Evolutionary conservation across 2,797 vertebrate genomes (phyloP), one percentile per base, ranked within the genome.

Genomic region (Telmatherina bonti): DNA sequence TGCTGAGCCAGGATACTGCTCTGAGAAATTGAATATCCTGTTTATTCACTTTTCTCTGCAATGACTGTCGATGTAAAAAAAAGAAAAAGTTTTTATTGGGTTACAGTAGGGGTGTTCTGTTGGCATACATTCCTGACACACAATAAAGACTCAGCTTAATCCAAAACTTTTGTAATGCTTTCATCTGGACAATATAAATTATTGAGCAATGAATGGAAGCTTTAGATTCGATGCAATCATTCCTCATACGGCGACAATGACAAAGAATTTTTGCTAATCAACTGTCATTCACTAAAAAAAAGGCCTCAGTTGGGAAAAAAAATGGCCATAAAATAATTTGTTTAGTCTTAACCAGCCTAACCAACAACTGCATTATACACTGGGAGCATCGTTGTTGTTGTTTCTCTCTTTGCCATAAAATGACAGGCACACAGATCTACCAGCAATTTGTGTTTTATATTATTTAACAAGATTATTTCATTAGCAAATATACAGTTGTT

Each of bases 1-100:
- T 36, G 51, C 67, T 70, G 56, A 83, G 74, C 33, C 7, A 22
- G 51, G 45, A 84, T 60, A 62, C 49, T 66, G 41, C 74, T 75
- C 35, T 79, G 22, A 62, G 67, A 79, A 82, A 89, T 26, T 55
- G 16, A 62, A 90, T 76, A 81, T 64, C 53, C 26, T 49, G 41
- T 1, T 47, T 53, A 31, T 68, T 68, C 51, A 67, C 2, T 30
- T 62, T 45, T 63, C 5, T 67, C 24, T 53, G 16, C 31, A 20
- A 15, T 41, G 45, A 41, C 16, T 43, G 36, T 16, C 53, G 22
- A 49, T 31, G 70, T 30, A 20, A n/a, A 57, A 52, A 20, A 58
- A 29, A 58, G 22, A 31, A 11, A 59, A 35, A 36, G 24, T n/a
- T 62, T 31, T 62, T 55, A 61, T 67, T 57, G 36, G 31, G 56